These are phyloP conservation scores for Meliscaeva auricollis DNA, from an alignment of 2,888 invertebrate genomes.

Conservation along the genomic window DNA sequence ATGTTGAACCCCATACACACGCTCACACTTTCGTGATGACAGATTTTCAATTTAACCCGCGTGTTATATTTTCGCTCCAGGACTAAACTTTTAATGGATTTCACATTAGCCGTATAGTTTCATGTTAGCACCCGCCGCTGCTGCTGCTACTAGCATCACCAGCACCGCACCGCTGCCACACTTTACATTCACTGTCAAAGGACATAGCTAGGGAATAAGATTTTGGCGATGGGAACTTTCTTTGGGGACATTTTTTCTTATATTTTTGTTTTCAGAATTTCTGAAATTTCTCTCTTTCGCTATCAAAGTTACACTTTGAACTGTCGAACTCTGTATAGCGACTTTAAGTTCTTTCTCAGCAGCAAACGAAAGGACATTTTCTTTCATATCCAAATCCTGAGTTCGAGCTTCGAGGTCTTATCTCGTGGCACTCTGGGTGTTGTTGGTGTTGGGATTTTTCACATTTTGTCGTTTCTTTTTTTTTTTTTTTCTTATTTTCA, in stretches of 20 bases:
- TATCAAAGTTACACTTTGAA: conserved; percentile 61
- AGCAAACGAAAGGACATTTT: conserved; percentile 17
- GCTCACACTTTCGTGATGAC: conserved; percentile 59
- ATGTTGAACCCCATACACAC: not conserved
- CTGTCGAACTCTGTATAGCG: conserved; percentile 56
- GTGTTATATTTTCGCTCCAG: conserved; percentile 62
- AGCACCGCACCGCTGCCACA: no score
- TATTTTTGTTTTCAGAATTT: conserved; percentile 12
- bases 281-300: not conserved
- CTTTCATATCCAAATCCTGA: conserved; percentile 68
- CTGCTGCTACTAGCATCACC: not conserved
- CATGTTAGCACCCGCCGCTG: conserved; percentile 57
- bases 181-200: conserved; percentile 54
- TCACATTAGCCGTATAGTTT: conserved; percentile 74
- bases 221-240: conserved; percentile 57
- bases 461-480: conserved; percentile 9
- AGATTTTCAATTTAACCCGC: conserved; percentile 75
- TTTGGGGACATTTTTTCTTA: conserved; percentile 17
- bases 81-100: conserved; percentile 75
- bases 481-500: no score
- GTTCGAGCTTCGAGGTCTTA: conserved; percentile 51
- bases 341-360: conserved; percentile 35
- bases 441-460: conserved; percentile 26
- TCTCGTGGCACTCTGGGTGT: conserved; percentile 44
- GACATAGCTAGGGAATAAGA: conserved; percentile 45